Percentiles rank a stretch among this genome's conserved stretches.
phyloP scores from a whole-genome alignment of 2,797 vertebrate species.

The Chelmon rostratus region DNA sequence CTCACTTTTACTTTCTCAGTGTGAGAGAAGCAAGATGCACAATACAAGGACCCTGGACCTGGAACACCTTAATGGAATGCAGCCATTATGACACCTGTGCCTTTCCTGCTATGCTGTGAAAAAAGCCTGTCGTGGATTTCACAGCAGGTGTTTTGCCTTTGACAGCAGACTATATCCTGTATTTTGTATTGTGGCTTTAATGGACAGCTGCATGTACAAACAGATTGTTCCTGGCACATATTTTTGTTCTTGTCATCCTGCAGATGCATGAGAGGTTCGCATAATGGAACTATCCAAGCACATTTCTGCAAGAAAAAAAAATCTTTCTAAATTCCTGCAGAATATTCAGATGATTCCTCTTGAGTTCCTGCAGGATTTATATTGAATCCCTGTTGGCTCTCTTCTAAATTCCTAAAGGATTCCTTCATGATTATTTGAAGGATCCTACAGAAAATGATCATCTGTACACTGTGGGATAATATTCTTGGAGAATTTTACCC shows the following conservation, averaged over 20 bases:
- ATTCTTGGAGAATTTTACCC: neutral
- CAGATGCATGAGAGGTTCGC: constrained; percentile 2
- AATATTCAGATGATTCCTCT: neutral
- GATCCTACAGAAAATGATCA: neutral
- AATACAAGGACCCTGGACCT: neutral
- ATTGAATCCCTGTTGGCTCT: neutral
- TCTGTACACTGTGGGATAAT: neutral
- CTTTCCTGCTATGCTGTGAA: neutral
- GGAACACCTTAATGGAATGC: neutral
- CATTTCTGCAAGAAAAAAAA: neutral
- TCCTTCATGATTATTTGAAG: neutral
- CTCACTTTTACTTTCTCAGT: no score
- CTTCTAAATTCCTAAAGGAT: neutral
- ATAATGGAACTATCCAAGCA: neutral
- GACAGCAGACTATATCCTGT: neutral
- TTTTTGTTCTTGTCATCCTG: neutral
- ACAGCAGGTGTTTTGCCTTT: neutral
- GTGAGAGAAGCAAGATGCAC: neutral
- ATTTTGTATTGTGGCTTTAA: constrained; percentile 5
- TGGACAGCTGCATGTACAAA: neutral
- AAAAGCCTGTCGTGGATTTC: neutral
- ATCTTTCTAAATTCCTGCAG: neutral
- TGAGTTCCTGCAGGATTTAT: constrained; percentile 9
- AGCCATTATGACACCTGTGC: neutral
- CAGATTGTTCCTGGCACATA: neutral